Evolutionary conservation across 2,113 vertebrate species (phyloP).

Genomic region (Camelus dromedarius): DNA sequence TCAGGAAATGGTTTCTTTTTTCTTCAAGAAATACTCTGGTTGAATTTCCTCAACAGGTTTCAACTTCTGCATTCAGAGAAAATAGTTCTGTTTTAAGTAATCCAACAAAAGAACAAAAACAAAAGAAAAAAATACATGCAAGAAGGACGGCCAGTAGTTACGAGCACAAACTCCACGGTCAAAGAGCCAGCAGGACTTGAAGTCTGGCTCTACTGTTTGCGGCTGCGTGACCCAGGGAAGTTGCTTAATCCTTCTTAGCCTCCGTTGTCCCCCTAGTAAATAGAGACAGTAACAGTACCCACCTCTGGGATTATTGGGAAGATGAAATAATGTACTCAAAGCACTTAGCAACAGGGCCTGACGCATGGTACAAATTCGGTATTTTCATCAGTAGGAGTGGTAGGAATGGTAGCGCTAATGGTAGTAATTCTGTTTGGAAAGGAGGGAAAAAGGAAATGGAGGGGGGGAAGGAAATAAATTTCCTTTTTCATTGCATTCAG

Average conservation of each 20-base stretch:
- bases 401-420: background rate
- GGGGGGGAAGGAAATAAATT: background rate
- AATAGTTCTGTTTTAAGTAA: constrained; percentile 62
- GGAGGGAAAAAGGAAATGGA: background rate
- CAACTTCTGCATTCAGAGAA: constrained; percentile 79
- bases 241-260: background rate
- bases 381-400: no score
- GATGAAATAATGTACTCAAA: background rate
- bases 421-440: background rate
- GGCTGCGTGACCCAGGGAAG: background rate
- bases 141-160: background rate
- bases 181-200: background rate
- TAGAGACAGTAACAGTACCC: background rate
- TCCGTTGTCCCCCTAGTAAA: background rate
- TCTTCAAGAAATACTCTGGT: constrained; percentile 72
- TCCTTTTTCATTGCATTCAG: background rate
- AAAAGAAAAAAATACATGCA: background rate
- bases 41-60: constrained; percentile 79
- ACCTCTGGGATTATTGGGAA: background rate
- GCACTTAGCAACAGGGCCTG: background rate
- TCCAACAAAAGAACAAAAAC: constrained; percentile 26
- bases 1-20: constrained; percentile 75
- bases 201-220: background rate
- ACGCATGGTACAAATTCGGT: background rate
- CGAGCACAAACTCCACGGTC: background rate